Evolutionary conservation across 2,113 vertebrate species (phyloP).

Genomic region (Neotoma lepida): DNA sequence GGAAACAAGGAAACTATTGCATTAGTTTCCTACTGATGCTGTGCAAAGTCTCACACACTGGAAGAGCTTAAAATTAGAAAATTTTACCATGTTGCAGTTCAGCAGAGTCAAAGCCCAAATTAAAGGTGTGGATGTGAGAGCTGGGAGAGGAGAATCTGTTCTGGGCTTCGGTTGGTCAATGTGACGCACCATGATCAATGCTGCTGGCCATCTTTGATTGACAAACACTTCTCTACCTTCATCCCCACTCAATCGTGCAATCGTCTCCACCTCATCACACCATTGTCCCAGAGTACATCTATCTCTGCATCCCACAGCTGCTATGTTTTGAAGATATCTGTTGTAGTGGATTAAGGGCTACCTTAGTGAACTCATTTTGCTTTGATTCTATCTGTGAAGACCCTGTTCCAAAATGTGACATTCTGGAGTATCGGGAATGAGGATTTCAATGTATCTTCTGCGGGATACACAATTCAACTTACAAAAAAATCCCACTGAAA

Average conservation of each 20-base stretch:
- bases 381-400: neutral
- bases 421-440: neutral
- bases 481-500: neutral
- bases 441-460: neutral
- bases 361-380: neutral
- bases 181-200: neutral
- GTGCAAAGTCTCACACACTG: neutral
- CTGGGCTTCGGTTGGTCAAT: rapidly evolving
- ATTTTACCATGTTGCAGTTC: neutral
- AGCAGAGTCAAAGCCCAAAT: neutral
- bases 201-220: neutral
- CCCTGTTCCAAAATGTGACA: neutral
- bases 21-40: neutral
- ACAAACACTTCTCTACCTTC: neutral
- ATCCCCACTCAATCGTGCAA: neutral
- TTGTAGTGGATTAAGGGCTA: neutral
- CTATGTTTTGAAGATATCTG: neutral
- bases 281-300: no score
- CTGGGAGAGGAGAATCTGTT: no score
- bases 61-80: neutral
- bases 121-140: neutral
- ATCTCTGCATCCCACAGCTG: neutral
- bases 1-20: neutral
- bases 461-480: neutral
- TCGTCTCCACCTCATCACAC: neutral